A percentile compares a stretch with the other conserved stretches of the same genome.
These are phyloP conservation scores for Zosterops japonicus DNA, from an alignment of 2,113 vertebrate species.

Conservation along the genomic window DNA sequence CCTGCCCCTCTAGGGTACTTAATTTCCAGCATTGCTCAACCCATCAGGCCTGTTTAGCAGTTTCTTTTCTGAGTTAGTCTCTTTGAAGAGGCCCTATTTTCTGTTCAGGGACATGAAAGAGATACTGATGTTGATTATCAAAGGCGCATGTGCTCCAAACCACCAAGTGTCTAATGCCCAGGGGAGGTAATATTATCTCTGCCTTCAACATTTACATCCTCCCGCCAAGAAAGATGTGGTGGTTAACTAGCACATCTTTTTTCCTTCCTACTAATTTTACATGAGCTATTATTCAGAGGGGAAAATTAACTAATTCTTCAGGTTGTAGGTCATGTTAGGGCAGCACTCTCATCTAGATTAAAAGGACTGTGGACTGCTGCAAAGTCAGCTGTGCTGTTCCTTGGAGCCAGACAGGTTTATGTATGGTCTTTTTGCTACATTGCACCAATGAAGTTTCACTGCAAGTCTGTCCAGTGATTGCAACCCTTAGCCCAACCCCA, in stretches of 20 bases:
- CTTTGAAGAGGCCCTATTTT: constrained; percentile 75
- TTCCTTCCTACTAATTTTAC: constrained; percentile 63
- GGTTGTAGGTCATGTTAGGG: constrained; percentile 63
- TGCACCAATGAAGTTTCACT: background rate
- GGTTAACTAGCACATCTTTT: constrained; percentile 53
- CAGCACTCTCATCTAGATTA: constrained; percentile 17
- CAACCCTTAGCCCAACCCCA: background rate
- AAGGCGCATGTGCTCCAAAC: constrained; percentile 73
- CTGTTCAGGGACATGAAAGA: constrained; percentile 78
- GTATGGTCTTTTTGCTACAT: background rate
- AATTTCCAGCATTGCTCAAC: constrained; percentile 55
- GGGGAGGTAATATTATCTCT: constrained; percentile 74
- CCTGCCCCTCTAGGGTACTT: constrained; percentile 66
- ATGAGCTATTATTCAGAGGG: constrained; percentile 60
- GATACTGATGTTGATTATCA: constrained; percentile 78
- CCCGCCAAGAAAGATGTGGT: constrained; percentile 5
- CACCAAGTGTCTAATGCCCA: constrained; percentile 52
- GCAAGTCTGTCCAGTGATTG: background rate
- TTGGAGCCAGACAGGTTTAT: background rate
- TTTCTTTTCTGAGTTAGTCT: constrained; percentile 70
- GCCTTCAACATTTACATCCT: constrained; percentile 61
- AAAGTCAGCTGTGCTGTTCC: background rate
- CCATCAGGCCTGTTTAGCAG: constrained; percentile 66
- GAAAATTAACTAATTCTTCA: constrained; percentile 62
- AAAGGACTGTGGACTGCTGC: background rate